Evolutionary conservation across 2,797 vertebrate species (phyloP).

Genomic region (Lycodopsis pacificus): DNA sequence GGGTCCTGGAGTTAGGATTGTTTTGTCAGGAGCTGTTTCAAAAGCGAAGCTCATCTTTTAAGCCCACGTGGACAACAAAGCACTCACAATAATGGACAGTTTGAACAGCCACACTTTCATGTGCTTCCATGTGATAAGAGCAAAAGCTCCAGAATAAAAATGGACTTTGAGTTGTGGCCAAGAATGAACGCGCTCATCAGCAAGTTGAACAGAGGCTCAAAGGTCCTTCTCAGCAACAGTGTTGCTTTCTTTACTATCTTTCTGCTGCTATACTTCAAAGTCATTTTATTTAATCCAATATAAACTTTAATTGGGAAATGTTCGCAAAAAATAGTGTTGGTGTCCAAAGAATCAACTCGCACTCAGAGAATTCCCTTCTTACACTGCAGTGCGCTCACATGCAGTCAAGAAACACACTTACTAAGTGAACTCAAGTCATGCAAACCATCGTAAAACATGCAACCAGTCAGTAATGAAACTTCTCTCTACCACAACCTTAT

Average conservation of each 20-base stretch:
- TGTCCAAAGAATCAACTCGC: background rate
- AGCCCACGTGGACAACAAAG: background rate
- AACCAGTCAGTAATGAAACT: background rate
- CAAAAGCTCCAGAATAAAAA: background rate
- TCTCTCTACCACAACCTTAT: background rate
- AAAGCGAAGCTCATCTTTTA: background rate
- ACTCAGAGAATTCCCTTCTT: background rate
- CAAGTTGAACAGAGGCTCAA: background rate
- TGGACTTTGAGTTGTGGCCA: background rate
- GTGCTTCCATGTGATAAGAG: background rate
- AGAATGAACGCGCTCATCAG: background rate
- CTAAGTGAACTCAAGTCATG: background rate
- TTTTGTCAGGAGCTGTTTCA: background rate
- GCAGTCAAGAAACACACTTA: constrained; percentile 3
- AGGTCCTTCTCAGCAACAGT: background rate
- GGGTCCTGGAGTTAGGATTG: background rate
- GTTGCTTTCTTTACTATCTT: background rate
- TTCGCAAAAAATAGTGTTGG: background rate
- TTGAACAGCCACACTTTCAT: background rate
- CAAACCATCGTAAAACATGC: background rate
- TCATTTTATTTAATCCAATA: background rate
- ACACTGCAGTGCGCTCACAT: background rate
- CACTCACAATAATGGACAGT: background rate
- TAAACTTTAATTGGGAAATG: background rate
- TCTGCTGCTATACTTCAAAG: background rate